Evolutionary conservation across 2,888 invertebrate genomes (phyloP).

Genomic region (Cephus rjabovi): DNA sequence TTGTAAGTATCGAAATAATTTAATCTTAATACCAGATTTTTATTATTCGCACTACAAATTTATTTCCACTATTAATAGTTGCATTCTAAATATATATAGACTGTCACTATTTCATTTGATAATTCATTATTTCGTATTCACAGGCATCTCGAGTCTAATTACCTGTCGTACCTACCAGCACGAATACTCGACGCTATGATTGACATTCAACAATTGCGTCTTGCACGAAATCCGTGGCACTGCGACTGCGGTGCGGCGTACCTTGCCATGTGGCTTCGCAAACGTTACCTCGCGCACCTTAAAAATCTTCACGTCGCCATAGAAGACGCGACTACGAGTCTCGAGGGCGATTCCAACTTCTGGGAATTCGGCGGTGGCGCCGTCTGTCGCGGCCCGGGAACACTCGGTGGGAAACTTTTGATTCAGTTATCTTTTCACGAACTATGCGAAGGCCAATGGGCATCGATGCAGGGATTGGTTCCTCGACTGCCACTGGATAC

Average conservation of each 20-base stretch:
- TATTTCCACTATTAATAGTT: no score
- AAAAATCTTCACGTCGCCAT: background rate
- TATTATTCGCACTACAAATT: background rate
- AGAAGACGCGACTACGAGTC: background rate
- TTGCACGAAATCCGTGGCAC: constrained; percentile 84
- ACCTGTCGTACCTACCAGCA: constrained; percentile 76
- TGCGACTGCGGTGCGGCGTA: constrained; percentile 83
- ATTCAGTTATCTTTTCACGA: constrained; percentile 79
- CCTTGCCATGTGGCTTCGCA: constrained; percentile 73
- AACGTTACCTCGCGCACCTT: constrained; percentile 34
- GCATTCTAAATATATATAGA: no score
- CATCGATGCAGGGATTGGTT: constrained; percentile 79
- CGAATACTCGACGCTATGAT: constrained; percentile 75
- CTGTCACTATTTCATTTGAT: no score
- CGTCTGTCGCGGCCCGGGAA: constrained; percentile 77
- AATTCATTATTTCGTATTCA: constrained; percentile 41
- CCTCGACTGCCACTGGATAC: constrained; percentile 73
- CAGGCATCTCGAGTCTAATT: constrained; percentile 82
- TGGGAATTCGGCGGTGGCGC: constrained; percentile 60
- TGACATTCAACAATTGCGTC: constrained; percentile 75
- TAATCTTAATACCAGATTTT: background rate
- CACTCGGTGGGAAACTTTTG: constrained; percentile 76
- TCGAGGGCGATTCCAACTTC: constrained; percentile 30
- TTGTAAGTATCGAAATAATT: constrained; percentile 69
- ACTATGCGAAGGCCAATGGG: constrained; percentile 83